Conservation (phyloP, 1,140 invertebrate genomes). For the Telenomus remus region DNA sequence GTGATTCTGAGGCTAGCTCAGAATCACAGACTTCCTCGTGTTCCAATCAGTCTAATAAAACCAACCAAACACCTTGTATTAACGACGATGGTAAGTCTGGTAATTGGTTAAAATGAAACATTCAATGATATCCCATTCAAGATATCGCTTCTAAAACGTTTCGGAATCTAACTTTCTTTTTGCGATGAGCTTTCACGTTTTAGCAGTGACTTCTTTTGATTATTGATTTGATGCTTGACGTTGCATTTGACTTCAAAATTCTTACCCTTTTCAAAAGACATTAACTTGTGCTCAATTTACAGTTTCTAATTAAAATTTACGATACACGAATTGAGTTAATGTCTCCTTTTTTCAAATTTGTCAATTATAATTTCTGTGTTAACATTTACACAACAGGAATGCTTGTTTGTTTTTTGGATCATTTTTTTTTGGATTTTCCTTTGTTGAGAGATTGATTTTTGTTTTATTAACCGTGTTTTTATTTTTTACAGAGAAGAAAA, state of each 20-base stretch:
- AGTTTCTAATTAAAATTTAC: not conserved
- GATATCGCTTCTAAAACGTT: slow-evolving; percentile 51
- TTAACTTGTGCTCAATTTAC: not conserved
- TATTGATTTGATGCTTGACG: slow-evolving; percentile 17
- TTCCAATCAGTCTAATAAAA: slow-evolving; percentile 73
- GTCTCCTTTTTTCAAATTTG: no score
- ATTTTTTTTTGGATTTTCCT: slow-evolving; percentile 14
- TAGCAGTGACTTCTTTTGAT: slow-evolving; percentile 48
- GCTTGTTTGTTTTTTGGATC: slow-evolving; percentile 47
- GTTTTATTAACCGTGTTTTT: not conserved
- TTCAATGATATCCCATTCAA: slow-evolving; percentile 48
- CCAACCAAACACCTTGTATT: slow-evolving; percentile 72
- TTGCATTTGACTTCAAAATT: slow-evolving; percentile 41
- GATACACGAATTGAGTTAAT: no score
- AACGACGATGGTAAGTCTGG: slow-evolving; percentile 73
- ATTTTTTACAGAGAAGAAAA: slow-evolving; percentile 80
- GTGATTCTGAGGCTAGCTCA: slow-evolving; percentile 76
- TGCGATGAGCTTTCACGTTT: slow-evolving; percentile 30
- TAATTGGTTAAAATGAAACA: slow-evolving; percentile 10
- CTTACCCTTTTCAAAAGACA: not conserved
- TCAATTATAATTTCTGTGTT: no score
- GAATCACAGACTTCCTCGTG: slow-evolving; percentile 73
- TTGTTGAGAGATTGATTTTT: not conserved
- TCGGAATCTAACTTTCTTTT: slow-evolving; percentile 1
- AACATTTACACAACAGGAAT: no score